These are phyloP conservation scores for Phylloscopus trochiloides DNA, from an alignment of 2,113 vertebrate genomes.

Conservation along the genomic window DNA sequence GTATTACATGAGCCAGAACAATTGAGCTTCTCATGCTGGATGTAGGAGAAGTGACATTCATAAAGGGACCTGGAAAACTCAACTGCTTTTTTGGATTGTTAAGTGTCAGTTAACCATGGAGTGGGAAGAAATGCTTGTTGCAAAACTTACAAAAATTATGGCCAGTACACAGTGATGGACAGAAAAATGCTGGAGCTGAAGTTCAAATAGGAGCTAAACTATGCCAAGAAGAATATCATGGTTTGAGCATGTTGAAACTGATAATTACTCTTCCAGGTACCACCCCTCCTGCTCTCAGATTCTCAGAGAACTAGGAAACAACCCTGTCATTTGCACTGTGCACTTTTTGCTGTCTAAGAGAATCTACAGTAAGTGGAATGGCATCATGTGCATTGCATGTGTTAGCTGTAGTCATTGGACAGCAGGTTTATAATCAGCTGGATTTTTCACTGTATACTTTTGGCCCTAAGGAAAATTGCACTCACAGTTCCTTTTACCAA, in stretches of 20 bases:
- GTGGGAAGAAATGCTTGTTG: neutral
- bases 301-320: neutral
- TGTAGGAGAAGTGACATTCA: neutral
- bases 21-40: neutral
- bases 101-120: neutral
- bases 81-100: neutral
- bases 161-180: neutral
- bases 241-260: neutral
- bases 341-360: conserved; percentile 48
- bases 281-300: neutral
- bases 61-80: neutral
- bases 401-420: neutral
- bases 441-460: neutral
- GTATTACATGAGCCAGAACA: neutral
- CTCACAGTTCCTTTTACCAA: neutral
- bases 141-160: neutral
- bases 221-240: neutral
- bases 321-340: conserved; percentile 47
- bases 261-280: neutral
- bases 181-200: neutral
- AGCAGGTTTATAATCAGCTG: neutral
- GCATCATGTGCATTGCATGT: neutral
- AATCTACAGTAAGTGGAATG: neutral
- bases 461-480: neutral
- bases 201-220: neutral